A percentile compares a stretch with the other conserved stretches of the same genome.
These are phyloP conservation scores for Platysternon megacephalum DNA, from an alignment of 2,113 vertebrate genomes.

Conservation along the genomic window DNA sequence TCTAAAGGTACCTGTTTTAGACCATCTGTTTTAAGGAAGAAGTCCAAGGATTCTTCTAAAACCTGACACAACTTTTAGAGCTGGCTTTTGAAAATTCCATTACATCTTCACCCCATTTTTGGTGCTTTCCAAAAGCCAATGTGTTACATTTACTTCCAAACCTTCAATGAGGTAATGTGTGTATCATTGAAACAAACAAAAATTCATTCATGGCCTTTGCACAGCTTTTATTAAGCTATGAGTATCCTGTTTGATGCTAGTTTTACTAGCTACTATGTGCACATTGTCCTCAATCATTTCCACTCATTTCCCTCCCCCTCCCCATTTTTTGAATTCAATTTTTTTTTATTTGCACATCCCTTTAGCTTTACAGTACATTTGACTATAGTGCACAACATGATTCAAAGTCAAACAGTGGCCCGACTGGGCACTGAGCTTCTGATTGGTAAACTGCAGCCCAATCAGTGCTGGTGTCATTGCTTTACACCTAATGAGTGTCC, in stretches of 20 bases:
- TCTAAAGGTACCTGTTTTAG: slow-evolving; percentile 56
- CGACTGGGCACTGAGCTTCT: slow-evolving; percentile 80
- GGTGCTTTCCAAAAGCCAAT: slow-evolving; percentile 63
- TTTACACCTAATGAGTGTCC: slow-evolving; percentile 82
- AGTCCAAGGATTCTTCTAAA: slow-evolving; percentile 49
- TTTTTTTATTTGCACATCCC: slow-evolving; percentile 91
- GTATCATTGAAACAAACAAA: slow-evolving; percentile 84
- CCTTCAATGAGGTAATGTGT: slow-evolving; percentile 87
- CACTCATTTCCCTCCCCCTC: slow-evolving; percentile 80
- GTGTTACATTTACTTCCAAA: slow-evolving; percentile 70
- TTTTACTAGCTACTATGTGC: slow-evolving; percentile 84
- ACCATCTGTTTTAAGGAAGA: slow-evolving; percentile 49
- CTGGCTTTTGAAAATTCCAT: slow-evolving; percentile 53
- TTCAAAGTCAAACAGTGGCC: slow-evolving; percentile 87
- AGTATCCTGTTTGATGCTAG: slow-evolving; percentile 83
- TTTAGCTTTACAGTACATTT: slow-evolving; percentile 98
- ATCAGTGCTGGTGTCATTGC: slow-evolving; percentile 85
- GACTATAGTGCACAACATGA: slow-evolving; percentile 96
- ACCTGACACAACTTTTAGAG: slow-evolving; percentile 21
- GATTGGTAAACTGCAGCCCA: slow-evolving; percentile 81
- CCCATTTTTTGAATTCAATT: slow-evolving; percentile 73
- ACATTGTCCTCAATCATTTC: slow-evolving; percentile 79
- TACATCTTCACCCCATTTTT: slow-evolving; percentile 43
- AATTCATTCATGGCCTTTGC: slow-evolving; percentile 83
- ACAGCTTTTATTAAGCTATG: slow-evolving; percentile 86